phyloP scores from a whole-genome alignment of 2,113 vertebrate genomes.

The Dolichallabes microphthalmus region DNA sequence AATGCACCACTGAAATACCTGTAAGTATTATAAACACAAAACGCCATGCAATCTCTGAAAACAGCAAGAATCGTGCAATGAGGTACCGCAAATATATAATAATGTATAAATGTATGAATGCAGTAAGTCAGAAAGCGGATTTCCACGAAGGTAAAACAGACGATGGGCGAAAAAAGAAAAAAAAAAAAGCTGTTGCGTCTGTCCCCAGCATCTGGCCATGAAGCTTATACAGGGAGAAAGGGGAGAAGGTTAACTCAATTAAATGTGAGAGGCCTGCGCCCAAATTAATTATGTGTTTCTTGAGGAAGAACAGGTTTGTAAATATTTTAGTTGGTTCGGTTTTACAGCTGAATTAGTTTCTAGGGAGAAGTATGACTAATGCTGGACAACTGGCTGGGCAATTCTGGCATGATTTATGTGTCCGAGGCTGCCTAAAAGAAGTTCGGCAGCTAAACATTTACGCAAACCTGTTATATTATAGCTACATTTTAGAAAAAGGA shows the following conservation, averaged over 20 bases:
- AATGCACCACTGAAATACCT: neutral
- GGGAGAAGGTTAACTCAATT: slow-evolving; percentile 41
- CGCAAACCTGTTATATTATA: neutral
- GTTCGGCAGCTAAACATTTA: neutral
- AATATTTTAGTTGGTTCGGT: slow-evolving; percentile 48
- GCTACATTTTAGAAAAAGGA: neutral
- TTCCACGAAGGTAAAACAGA: slow-evolving; percentile 18
- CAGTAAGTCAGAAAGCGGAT: neutral
- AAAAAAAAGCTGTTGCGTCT: slow-evolving; percentile 6
- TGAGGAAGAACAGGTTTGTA: slow-evolving; percentile 50
- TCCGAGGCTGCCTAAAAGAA: neutral
- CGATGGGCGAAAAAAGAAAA: neutral
- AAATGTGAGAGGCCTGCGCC: slow-evolving; percentile 32
- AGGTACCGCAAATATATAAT: neutral
- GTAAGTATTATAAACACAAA: neutral
- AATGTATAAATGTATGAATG: neutral
- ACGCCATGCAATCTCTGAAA: neutral
- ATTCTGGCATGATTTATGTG: neutral
- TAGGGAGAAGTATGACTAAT: slow-evolving; percentile 2
- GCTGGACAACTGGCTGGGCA: neutral
- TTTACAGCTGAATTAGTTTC: slow-evolving; percentile 33
- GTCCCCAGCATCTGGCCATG: slow-evolving; percentile 43
- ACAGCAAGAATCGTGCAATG: no score
- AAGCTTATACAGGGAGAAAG: neutral
- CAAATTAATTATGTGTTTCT: slow-evolving; percentile 50